These are phyloP conservation scores for Meteorus colon DNA, from an alignment of 2,888 invertebrate genomes.

Conservation along the genomic window DNA sequence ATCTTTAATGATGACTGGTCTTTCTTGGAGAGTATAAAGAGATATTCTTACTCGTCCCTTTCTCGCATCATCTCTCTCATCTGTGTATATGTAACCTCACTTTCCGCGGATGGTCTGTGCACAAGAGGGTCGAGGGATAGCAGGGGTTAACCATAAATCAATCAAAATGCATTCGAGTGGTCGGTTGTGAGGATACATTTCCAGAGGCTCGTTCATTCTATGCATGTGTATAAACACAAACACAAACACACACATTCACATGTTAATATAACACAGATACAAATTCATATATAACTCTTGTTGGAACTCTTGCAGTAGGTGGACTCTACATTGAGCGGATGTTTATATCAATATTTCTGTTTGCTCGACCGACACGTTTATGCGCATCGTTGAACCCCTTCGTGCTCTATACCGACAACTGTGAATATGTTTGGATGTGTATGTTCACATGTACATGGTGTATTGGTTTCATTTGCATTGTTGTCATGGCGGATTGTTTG, in stretches of 20 bases:
- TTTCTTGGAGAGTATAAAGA: conserved; percentile 35
- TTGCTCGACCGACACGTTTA: conserved; percentile 57
- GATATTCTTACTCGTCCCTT: conserved; percentile 11
- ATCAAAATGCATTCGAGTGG: conserved; percentile 59
- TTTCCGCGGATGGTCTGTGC: conserved; percentile 47
- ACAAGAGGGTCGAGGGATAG: conserved; percentile 58
- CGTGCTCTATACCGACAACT: conserved; percentile 38
- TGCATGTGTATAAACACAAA: conserved; percentile 33
- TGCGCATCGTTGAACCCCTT: conserved; percentile 45
- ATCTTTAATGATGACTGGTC: conserved; percentile 20
- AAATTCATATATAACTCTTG: conserved; percentile 30
- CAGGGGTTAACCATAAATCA: conserved; percentile 66
- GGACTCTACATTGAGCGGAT: conserved; percentile 52
- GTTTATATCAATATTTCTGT: conserved; percentile 61
- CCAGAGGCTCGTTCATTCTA: conserved; percentile 47
- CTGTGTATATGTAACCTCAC: neutral
- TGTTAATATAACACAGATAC: conserved; percentile 24
- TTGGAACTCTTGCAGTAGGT: conserved; percentile 52
- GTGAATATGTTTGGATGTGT: neutral
- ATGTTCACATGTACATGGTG: neutral
- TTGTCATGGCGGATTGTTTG: too few relatives aligned
- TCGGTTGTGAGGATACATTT: conserved; percentile 47
- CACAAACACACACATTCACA: conserved; percentile 23
- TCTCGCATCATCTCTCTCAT: conserved; percentile 15
- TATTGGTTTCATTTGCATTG: neutral